Evolutionary conservation across 2,797 vertebrate genomes (phyloP), one percentile per base, ranked within the genome.

Genomic region (Alca torda): DNA sequence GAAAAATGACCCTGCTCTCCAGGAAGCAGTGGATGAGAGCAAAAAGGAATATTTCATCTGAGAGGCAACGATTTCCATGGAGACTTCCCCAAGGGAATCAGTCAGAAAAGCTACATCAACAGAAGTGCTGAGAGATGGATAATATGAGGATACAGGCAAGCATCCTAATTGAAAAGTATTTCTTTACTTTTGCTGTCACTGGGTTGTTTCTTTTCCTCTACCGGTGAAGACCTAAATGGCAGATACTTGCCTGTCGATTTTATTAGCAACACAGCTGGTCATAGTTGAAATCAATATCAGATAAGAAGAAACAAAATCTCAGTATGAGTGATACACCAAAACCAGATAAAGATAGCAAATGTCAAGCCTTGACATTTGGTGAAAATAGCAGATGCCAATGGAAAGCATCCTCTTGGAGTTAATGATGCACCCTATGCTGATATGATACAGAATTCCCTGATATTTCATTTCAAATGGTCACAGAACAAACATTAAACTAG

Each of bases 21-120:
- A 98, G 91, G 98, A 98, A 23, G 80, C 92, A 7, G 94, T 97
- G 56, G 98, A 98, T 57, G 98, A 98, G 89, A 97, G 97, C 97
- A 98, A 97, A 93, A 99, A 99, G 95, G 99, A 99, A 80, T 99
- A 99, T 97, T 99, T 99, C 93, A 99, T 99, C 94, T 99, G 98
- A 99, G 75, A 80, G 72, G 19, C 69, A 80, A 92, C 21, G 60
- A 68, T 90, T 92, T 92, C 88, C 41, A 35, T 35, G 61, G 86
- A 97, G 84, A 87, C 46, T 72, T 63, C 51, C 59, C 45, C 45
- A 31, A 51, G 85, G 81, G 89, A 88, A 84, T 16, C 26, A 61
- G 13, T 87, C 79, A 30, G 50, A 95, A 86, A 67, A 48, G 25
- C 11, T 25, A 64, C 54, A 77, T 59, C 95, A 70, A 78, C 54